Evolutionary conservation across 53 echinoderm and acorn worm genomes (phyloP).

Genomic region (Paracentrotus lividus): DNA sequence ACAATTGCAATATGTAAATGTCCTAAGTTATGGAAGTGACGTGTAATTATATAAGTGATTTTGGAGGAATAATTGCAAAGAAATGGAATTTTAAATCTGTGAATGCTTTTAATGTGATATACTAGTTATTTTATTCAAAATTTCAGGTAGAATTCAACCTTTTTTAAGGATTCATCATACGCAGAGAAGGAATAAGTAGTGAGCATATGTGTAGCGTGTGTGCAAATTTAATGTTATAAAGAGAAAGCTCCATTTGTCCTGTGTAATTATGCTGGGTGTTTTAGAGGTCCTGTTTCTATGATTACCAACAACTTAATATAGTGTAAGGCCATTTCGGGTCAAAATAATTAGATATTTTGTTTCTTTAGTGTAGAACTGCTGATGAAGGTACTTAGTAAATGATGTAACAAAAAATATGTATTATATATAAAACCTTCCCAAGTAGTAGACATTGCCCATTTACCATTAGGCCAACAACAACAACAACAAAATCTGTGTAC

Average conservation of each 20-base stretch:
- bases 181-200: constrained; percentile 41
- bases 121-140: constrained; percentile 64
- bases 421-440: too few species aligned
- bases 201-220: constrained; percentile 19
- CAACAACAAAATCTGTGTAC: too few species aligned
- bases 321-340: background rate
- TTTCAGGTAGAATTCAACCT: constrained; percentile 53
- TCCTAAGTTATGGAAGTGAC: background rate
- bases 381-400: background rate
- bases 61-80: constrained; percentile 39
- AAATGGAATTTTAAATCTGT: constrained; percentile 64
- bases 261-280: background rate
- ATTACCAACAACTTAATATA: background rate
- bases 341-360: background rate
- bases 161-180: constrained; percentile 51
- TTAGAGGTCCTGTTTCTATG: background rate
- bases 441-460: background rate
- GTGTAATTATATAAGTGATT: constrained; percentile 56
- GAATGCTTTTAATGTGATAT: constrained; percentile 70
- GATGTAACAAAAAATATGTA: background rate
- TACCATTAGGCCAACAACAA: too few species aligned
- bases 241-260: background rate
- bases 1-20: constrained; percentile 60
- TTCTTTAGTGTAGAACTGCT: background rate
- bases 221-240: constrained; percentile 32